Evolutionary conservation across 2,888 invertebrate species (phyloP), one percentile per base, ranked within the genome.

Genomic region (Arrhopalites spinosus): DNA sequence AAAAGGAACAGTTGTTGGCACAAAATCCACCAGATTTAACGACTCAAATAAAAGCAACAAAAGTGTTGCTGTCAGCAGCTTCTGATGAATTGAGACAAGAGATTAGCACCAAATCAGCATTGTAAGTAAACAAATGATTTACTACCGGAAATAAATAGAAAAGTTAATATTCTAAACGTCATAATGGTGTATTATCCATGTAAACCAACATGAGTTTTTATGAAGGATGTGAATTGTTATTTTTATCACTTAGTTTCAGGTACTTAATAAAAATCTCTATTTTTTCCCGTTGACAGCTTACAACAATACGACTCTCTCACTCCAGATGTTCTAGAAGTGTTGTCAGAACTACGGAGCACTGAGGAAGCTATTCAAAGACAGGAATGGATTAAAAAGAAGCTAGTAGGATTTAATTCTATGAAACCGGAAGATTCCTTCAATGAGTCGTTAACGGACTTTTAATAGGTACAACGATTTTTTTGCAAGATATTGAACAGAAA

Each of bases 311-410:
- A 78, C 27, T 45, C 74, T 13, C 70, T 77, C 0, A 77, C 78
- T 50, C 50, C 67, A 17, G 76, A 78, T n/a, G 71, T 73, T 17
- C 11, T 47, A 17, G 69, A 50, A 23, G 5, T 78, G 11, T 17
- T 77, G 2, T 17, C 66, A 17, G 71, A 79, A 47, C 76, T 78
- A 61, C 47, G 74, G 5, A 47, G 8, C n/a, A 47, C 78, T 0
- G 77, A 78, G 25, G 79, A 79, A 72, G 70, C 75, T 20, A 79
- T 81, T 11, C 53, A 73, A 47, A 56, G 77, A 1, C 79, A 81
- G 59, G 75, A 79, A 59, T 81, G 81, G 81, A 79, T 81, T 1
- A 23, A 71, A 17, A 66, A 78, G n/a, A 76, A 78, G 27, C 67
- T 79, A 36, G 45, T 20, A 50, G 75, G 74, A 7, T 63, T 45